Conservation (phyloP, 2,113 vertebrate species). For the Stomatorhinus ivindoensis region DNA sequence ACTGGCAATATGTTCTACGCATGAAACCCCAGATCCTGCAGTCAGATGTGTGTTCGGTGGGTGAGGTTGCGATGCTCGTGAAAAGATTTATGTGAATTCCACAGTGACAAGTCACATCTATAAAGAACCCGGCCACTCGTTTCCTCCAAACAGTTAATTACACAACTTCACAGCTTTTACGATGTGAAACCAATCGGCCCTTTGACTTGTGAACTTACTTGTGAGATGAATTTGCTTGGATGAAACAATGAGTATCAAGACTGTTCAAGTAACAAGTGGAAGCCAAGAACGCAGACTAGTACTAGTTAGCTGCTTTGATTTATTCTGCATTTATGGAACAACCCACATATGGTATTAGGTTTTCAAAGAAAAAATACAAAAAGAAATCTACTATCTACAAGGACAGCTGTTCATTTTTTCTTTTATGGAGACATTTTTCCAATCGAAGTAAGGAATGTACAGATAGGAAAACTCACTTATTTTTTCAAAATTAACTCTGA, state of each 20-base stretch:
- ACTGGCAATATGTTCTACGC: neutral
- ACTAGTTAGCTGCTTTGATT: neutral
- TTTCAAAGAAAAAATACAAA: neutral
- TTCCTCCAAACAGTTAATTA: slow-evolving; percentile 23
- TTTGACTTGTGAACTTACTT: slow-evolving; percentile 20
- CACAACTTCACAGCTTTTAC: slow-evolving; percentile 18
- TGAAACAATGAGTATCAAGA: slow-evolving; percentile 6
- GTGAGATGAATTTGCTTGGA: neutral
- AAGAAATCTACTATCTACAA: neutral
- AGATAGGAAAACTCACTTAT: neutral
- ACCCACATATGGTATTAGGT: neutral
- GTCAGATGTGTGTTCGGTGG: neutral
- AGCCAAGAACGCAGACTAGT: neutral
- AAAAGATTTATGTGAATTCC: slow-evolving; percentile 22
- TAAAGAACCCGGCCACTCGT: slow-evolving; percentile 17
- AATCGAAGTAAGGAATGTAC: neutral
- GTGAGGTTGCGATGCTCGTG: neutral
- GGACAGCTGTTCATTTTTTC: neutral
- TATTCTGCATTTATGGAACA: neutral
- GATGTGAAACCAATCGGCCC: slow-evolving; percentile 12
- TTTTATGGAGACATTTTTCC: neutral
- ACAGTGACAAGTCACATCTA: slow-evolving; percentile 12
- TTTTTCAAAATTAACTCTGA: neutral
- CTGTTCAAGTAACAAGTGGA: neutral
- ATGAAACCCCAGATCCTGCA: neutral